Evolutionary conservation across 2,797 vertebrate genomes (phyloP).

Genomic region (Falco naumanni): DNA sequence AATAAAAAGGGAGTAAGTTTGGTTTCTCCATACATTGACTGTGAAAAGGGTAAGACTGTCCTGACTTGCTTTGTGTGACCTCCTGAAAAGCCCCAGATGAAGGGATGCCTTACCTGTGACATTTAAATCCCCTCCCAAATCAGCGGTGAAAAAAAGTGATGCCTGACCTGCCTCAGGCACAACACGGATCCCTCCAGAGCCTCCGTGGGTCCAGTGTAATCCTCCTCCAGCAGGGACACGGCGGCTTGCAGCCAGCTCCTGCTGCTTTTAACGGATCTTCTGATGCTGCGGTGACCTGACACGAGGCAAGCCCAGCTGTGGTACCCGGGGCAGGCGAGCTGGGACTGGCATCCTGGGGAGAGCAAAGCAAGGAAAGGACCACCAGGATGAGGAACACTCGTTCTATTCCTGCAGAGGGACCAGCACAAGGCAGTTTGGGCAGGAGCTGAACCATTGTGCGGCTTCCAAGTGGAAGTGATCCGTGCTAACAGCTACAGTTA

Average conservation of each 20-base stretch:
- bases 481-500: neutral
- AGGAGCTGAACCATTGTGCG: neutral
- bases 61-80: neutral
- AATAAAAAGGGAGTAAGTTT: neutral
- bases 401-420: no score
- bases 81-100: neutral
- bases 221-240: neutral
- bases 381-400: neutral
- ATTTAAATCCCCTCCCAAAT: neutral
- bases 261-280: neutral
- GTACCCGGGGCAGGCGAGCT: neutral
- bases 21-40: neutral
- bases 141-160: neutral
- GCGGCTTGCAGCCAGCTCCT: neutral
- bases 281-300: fast-evolving
- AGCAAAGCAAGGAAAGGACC: neutral
- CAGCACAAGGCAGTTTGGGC: neutral
- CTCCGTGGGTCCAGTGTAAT: neutral
- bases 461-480: neutral
- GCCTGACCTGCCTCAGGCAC: neutral
- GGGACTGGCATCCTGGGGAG: neutral
- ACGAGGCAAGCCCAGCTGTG: neutral
- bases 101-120: neutral
- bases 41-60: neutral
- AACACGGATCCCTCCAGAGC: fast-evolving